Conservation (phyloP, 2,113 vertebrate species). For the Pluvialis apricaria region DNA sequence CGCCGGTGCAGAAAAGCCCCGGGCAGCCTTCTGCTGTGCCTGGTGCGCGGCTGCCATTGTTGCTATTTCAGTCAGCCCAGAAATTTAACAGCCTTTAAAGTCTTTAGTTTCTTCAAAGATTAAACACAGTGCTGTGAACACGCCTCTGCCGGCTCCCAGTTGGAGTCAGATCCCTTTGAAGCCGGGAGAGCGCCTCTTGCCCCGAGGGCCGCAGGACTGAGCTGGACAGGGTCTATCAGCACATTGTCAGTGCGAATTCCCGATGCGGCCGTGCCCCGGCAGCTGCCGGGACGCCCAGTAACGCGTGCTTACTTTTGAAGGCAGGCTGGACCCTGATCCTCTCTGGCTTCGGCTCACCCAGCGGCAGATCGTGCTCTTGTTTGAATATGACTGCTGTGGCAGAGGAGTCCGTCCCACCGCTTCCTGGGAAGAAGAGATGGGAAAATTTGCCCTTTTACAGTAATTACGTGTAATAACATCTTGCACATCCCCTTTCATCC, state of each 20-base stretch:
- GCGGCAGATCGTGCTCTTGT: not conserved
- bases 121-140: not conserved
- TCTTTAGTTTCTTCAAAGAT: not conserved
- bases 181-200: rapidly evolving
- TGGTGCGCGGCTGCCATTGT: rapidly evolving
- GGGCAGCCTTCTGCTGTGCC: not conserved
- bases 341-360: not conserved
- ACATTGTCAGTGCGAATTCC: rapidly evolving
- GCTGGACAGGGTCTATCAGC: not conserved
- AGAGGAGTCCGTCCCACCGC: not conserved
- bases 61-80: not conserved
- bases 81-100: not conserved
- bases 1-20: rapidly evolving
- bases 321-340: not conserved
- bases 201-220: not conserved
- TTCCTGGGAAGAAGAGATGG: not conserved
- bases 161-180: not conserved
- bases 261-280: not conserved
- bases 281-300: not conserved
- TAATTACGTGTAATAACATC: not conserved
- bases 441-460: not conserved
- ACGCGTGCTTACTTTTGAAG: rapidly evolving
- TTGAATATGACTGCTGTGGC: not conserved
- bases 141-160: rapidly evolving
- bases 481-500: not conserved